A percentile compares a stretch with the other conserved stretches of the same genome.
These are phyloP conservation scores for Merluccius polli DNA, from an alignment of 2,797 vertebrate species.

Conservation along the genomic window DNA sequence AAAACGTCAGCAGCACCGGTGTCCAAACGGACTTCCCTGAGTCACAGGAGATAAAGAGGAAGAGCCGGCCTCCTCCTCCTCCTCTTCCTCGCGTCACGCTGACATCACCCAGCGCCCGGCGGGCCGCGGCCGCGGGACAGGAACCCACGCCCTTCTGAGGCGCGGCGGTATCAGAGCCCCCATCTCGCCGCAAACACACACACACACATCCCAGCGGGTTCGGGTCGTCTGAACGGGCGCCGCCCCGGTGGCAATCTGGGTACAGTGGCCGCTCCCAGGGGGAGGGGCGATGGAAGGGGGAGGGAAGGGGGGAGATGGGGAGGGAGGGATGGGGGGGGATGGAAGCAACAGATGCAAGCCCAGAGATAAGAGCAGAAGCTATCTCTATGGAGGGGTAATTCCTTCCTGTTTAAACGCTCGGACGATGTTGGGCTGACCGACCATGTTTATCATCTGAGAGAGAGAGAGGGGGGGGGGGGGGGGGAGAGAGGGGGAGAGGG, in stretches of 20 bases:
- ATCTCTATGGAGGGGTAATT: neutral
- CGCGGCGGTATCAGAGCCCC: neutral
- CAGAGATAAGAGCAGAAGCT: neutral
- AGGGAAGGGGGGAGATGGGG: too few species aligned
- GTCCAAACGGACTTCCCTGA: neutral
- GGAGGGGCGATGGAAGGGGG: neutral
- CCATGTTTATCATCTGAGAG: neutral
- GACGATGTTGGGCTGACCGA: neutral
- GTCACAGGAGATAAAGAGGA: neutral
- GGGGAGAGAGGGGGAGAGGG: too few species aligned
- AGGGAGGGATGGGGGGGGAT: neutral
- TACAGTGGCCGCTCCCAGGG: neutral
- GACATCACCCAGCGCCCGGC: neutral
- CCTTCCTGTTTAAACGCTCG: neutral
- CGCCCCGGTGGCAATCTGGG: neutral
- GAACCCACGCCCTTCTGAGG: neutral
- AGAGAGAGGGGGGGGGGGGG: neutral
- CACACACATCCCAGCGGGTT: neutral
- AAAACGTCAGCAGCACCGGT: too few species aligned
- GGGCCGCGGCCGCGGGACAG: neutral
- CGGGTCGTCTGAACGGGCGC: neutral
- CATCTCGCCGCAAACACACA: neutral
- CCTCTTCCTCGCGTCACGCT: neutral
- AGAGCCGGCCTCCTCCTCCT: neutral
- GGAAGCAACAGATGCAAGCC: neutral